Base-by-base conservation (phyloP, 2,888 invertebrate genomes). In the Melieria picta region DNA sequence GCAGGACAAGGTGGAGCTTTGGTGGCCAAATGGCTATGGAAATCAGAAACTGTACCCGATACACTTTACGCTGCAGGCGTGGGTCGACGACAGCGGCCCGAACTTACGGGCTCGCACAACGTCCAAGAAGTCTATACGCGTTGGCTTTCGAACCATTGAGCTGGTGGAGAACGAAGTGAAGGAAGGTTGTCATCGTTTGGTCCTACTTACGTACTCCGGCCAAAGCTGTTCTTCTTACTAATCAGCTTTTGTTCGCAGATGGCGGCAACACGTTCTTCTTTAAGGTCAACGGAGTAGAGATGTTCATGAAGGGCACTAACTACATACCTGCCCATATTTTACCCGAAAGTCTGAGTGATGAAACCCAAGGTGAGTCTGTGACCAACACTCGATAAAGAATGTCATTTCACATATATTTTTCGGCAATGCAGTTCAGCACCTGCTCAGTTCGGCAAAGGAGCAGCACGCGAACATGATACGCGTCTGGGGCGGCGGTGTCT, bases 401-500 rank as follows among this genome's bases (percentile, higher is more conserved):
- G 13, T n/a, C 6, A 52, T 10, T 47, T 46, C 6, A 11, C 1
- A 10, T 0, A 11, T 55, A 56, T 46, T 13, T 30, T 16, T 45
- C 6, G 5, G 7, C 43, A 7, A 5, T 60, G 43, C 6, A 88
- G 90, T 95, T 67, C 87, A 89, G 48, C 86, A 90, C 75, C 87
- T 97, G 2, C 84, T 98, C 52, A 82, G 86, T 67, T 91, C 94
- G 0, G 93, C 93, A 0, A 91, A 90, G 77, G 91, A 92, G 7
- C 91, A 93, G 0, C 91, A 98, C 83, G 96, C 97, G 94, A 94
- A 95, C 81, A 95, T 96, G 92, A 87, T 99, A 11, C 89, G 99
- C n/a, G 94, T 99, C 1, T 99, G 99, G 99, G 99, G 99, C 45
- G 99, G 99, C n/a, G 99, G 98, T 0, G 88, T 96, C 0, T 99